These are phyloP conservation scores for Sebastes wilsoni DNA, from an alignment of 2,797 vertebrate genomes.

Conservation along the genomic window DNA sequence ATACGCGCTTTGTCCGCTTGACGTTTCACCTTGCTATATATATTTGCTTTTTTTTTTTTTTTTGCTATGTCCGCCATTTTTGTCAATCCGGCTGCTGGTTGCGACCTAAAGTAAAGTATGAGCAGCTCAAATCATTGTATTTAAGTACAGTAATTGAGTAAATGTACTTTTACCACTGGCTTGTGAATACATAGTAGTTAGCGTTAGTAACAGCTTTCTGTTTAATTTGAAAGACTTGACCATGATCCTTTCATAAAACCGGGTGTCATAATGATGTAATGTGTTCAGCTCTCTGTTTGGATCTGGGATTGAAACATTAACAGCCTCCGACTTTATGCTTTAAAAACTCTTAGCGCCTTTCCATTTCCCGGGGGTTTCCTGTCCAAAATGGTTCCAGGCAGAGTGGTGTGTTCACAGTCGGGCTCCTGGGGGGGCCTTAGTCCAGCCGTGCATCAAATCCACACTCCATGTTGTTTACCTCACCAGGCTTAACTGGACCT, in stretches of 20 bases:
- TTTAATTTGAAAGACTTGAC: background rate
- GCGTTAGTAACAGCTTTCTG: background rate
- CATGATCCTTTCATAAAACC: background rate
- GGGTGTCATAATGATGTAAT: background rate
- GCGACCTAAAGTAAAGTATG: background rate
- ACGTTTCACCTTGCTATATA: too few species aligned
- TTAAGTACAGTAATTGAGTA: background rate
- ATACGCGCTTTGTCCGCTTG: too few species aligned
- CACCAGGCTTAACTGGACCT: slow-evolving; percentile 19
- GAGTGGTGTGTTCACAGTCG: background rate
- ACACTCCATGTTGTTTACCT: slow-evolving; percentile 47
- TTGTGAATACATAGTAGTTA: background rate
- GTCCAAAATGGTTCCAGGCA: slow-evolving; percentile 26
- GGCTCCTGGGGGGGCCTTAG: slow-evolving; percentile 16
- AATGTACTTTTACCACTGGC: background rate
- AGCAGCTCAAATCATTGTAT: background rate
- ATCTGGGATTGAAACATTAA: slow-evolving; percentile 11
- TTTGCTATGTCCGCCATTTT: too few species aligned
- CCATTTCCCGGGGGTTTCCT: background rate
- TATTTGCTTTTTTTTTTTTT: too few species aligned
- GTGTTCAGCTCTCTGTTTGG: slow-evolving; percentile 5
- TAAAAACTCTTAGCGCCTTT: slow-evolving; percentile 32
- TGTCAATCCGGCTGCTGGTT: too few species aligned
- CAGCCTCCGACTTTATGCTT: background rate
- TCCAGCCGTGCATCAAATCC: slow-evolving; percentile 47